Conservation (phyloP, 2,113 vertebrate species). For the Passer montanus region DNA sequence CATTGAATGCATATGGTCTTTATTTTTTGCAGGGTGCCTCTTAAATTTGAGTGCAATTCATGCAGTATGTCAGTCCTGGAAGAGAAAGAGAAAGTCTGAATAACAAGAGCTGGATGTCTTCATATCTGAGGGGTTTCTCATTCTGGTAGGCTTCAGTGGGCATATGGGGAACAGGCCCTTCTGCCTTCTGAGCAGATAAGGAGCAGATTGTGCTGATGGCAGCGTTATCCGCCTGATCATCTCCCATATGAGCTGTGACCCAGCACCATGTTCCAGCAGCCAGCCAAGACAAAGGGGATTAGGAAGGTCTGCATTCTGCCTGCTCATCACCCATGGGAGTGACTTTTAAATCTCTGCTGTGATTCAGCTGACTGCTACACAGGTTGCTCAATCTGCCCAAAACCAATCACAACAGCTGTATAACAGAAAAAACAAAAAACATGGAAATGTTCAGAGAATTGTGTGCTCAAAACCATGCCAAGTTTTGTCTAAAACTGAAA, state of each 20-base stretch:
- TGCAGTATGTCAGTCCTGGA: background rate
- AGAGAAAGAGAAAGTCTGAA: background rate
- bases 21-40: background rate
- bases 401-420: background rate
- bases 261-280: background rate
- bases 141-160: background rate
- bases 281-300: background rate
- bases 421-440: background rate
- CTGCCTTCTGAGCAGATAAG: background rate
- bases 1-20: background rate
- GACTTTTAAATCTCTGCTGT: background rate
- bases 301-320: background rate
- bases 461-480: background rate
- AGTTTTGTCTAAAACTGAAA: background rate
- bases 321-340: background rate
- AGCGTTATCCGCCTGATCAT: background rate
- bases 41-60: background rate
- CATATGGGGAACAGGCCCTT: background rate
- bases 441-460: background rate
- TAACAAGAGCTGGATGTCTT: background rate
- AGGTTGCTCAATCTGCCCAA: background rate
- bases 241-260: background rate
- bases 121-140: background rate
- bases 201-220: slow-evolving; percentile 18
- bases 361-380: background rate